These are phyloP conservation scores for Cuculus canorus DNA, from an alignment of 2,797 vertebrate genomes.

Conservation along the genomic window DNA sequence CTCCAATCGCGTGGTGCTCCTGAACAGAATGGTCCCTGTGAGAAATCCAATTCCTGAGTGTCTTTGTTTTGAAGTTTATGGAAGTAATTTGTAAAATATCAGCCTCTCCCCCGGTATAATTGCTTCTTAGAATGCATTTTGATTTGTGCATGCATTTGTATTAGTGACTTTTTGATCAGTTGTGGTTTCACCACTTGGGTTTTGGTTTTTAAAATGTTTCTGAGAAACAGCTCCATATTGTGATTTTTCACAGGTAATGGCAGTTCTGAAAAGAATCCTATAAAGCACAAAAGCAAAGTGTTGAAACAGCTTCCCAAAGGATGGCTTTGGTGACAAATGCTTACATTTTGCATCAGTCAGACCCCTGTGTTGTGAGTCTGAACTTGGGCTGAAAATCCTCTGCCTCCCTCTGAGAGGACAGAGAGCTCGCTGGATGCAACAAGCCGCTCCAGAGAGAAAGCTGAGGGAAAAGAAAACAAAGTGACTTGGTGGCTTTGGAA, in stretches of 20 bases:
- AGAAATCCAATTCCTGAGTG: not conserved
- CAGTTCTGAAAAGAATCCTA: not conserved
- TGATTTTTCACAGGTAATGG: not conserved
- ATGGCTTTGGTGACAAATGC: not conserved
- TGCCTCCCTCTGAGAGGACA: not conserved
- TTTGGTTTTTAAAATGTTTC: not conserved
- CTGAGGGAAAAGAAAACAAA: not conserved
- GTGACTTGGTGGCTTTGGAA: not conserved
- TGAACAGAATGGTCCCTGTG: not conserved
- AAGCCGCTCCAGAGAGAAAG: not conserved
- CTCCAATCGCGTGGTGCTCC: not conserved
- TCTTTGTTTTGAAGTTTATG: not conserved
- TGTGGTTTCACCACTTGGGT: not conserved
- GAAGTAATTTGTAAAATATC: not conserved
- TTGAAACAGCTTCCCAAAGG: not conserved
- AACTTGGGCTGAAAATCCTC: not conserved
- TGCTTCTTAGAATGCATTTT: not conserved
- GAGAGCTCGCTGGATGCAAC: not conserved
- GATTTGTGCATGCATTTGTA: not conserved
- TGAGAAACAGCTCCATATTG: not conserved
- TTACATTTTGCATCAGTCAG: not conserved
- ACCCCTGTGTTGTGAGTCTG: accelerated
- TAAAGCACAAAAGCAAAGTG: not conserved
- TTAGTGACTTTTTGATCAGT: not conserved
- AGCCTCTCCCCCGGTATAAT: not conserved